Evolutionary conservation across 1,140 invertebrate genomes (phyloP).

Genomic region (Asobara japonica): DNA sequence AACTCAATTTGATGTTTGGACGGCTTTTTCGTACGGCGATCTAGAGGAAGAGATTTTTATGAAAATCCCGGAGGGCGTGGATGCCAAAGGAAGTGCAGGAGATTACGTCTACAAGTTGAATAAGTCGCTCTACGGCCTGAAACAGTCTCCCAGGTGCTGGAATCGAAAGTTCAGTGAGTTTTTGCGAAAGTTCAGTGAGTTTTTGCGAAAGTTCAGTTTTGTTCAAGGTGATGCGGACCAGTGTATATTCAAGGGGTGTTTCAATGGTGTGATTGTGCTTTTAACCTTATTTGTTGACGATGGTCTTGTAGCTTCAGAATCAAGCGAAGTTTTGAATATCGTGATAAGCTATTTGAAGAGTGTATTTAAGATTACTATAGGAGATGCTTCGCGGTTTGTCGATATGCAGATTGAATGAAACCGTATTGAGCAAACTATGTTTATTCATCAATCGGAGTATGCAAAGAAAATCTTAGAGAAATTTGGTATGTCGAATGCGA

Average conservation of each 20-base stretch:
- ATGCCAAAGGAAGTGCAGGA: background rate
- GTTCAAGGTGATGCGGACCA: conserved; percentile 35
- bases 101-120: conserved; percentile 36
- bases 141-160: conserved; percentile 54
- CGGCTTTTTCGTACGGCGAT: conserved; percentile 34
- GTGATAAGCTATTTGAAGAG: background rate
- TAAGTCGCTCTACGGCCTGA: conserved; percentile 57
- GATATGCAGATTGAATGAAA: conserved; percentile 25
- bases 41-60: conserved; percentile 33
- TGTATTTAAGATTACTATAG: conserved; percentile 28
- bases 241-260: conserved; percentile 37
- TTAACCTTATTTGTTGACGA: conserved; percentile 32
- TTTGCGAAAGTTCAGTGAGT: conserved; percentile 41
- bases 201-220: conserved; percentile 38
- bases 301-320: conserved; percentile 27
- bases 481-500: conserved; percentile 23
- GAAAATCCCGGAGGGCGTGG: conserved; percentile 46
- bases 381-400: conserved; percentile 25
- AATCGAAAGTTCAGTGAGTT: conserved; percentile 45
- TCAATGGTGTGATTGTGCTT: conserved; percentile 1
- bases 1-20: conserved; percentile 34
- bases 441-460: conserved; percentile 27
- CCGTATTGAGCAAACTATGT: conserved; percentile 22
- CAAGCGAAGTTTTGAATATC: background rate
- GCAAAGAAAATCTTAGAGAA: conserved; percentile 21